These are phyloP conservation scores for Paelopatides confundens DNA, from an alignment of 53 echinoderm and acorn worm species.

Conservation along the genomic window DNA sequence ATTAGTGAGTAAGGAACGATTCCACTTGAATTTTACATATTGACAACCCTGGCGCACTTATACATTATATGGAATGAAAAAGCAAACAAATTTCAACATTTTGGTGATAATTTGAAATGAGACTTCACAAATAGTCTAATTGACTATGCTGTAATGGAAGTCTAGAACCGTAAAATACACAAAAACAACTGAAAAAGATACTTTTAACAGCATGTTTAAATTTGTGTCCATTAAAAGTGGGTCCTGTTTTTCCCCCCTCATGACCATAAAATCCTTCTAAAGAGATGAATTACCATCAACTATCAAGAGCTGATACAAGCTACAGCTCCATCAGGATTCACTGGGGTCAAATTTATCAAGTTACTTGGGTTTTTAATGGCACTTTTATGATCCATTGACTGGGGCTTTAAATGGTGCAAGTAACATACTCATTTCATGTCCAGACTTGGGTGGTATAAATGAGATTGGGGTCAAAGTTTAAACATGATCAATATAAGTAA, in stretches of 20 bases:
- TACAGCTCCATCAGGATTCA: not conserved
- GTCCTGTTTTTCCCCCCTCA: not conserved
- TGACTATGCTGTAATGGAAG: too few species aligned
- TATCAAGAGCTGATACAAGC: not conserved
- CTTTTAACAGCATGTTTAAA: too few species aligned
- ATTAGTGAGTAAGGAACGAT: too few species aligned
- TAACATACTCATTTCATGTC: not conserved
- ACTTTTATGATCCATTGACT: not conserved
- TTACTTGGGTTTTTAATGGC: not conserved
- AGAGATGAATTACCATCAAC: not conserved
- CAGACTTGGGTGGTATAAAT: not conserved
- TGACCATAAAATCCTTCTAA: not conserved
- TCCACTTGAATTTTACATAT: not conserved
- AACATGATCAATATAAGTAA: not conserved
- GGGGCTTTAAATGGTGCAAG: not conserved
- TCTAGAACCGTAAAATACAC: too few species aligned
- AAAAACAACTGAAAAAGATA: too few species aligned
- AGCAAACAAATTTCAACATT: too few species aligned
- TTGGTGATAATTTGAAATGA: too few species aligned
- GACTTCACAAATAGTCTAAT: too few species aligned
- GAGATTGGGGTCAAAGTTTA: not conserved
- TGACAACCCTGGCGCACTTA: not conserved
- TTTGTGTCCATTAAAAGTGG: not conserved
- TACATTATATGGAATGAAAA: too few species aligned
- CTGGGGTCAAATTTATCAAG: not conserved